Evolutionary conservation across 2,113 vertebrate genomes (phyloP).

Genomic region (Passerina amoena): DNA sequence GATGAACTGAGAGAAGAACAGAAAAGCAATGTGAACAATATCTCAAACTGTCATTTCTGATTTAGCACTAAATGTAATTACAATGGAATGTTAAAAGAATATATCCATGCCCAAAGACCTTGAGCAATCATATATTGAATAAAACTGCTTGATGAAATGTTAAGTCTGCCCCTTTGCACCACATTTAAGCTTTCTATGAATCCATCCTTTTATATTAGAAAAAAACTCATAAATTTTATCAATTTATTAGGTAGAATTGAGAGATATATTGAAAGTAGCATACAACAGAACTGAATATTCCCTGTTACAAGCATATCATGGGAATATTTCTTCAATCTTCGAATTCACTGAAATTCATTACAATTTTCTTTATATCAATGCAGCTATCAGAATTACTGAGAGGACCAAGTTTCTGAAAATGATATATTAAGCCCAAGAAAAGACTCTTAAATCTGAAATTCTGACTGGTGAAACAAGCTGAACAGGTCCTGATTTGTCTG

Average conservation of each 20-base stretch:
- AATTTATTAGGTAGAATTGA: constrained; percentile 13
- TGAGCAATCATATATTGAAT: neutral
- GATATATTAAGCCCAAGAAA: neutral
- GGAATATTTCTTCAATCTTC: neutral
- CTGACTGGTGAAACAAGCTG: neutral
- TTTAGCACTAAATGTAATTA: constrained; percentile 34
- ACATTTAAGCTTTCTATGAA: neutral
- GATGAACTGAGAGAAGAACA: neutral
- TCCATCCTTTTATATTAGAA: neutral
- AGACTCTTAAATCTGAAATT: neutral
- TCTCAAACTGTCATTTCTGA: neutral
- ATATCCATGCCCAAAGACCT: neutral
- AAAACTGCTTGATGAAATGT: constrained; percentile 8
- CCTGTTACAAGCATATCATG: neutral
- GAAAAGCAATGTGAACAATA: constrained; percentile 17
- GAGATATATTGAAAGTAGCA: neutral
- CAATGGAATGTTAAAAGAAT: constrained; percentile 11
- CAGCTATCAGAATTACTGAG: neutral
- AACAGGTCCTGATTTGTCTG: neutral
- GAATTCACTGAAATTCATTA: neutral
- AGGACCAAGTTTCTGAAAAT: neutral
- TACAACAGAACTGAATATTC: neutral
- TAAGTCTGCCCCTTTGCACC: neutral
- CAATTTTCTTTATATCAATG: neutral
- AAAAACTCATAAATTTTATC: neutral